phyloP scores from a whole-genome alignment of 23 tunicate species.

The Styela plicata region DNA sequence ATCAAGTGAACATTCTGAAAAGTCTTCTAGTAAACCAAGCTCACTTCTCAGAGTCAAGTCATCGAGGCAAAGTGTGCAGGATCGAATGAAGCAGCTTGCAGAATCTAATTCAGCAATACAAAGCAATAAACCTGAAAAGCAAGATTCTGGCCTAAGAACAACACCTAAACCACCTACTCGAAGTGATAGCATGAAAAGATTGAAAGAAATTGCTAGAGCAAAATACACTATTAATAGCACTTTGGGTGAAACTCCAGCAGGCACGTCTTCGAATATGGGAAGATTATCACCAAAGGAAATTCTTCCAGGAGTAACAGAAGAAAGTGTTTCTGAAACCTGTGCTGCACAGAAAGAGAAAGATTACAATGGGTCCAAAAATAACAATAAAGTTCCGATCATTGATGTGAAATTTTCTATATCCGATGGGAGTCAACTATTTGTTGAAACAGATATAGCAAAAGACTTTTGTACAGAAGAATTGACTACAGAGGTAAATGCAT shows the following conservation, averaged over 20 bases:
- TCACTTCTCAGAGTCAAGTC: neutral
- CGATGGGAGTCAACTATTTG: too few species aligned
- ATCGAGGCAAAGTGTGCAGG: neutral
- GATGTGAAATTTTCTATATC: too few species aligned
- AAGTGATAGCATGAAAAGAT: constrained; percentile 24
- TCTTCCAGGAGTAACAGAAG: neutral
- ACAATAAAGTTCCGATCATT: neutral
- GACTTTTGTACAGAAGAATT: too few species aligned
- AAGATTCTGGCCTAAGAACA: neutral
- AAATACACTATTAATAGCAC: neutral
- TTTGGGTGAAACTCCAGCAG: neutral
- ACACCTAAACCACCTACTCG: constrained; percentile 25
- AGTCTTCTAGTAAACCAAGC: neutral
- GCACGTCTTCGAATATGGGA: neutral
- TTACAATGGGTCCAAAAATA: neutral
- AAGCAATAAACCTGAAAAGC: neutral
- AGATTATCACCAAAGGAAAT: neutral
- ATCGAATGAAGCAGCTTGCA: neutral
- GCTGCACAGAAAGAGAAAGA: neutral
- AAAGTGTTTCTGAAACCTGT: neutral
- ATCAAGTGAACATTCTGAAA: neutral
- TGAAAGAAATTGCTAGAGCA: constrained; percentile 21
- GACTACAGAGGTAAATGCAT: too few species aligned
- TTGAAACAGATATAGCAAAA: too few species aligned
- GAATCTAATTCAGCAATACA: neutral